Conservation (phyloP, 1,140 invertebrate genomes). For the Lamellibrachia luymesi region DNA sequence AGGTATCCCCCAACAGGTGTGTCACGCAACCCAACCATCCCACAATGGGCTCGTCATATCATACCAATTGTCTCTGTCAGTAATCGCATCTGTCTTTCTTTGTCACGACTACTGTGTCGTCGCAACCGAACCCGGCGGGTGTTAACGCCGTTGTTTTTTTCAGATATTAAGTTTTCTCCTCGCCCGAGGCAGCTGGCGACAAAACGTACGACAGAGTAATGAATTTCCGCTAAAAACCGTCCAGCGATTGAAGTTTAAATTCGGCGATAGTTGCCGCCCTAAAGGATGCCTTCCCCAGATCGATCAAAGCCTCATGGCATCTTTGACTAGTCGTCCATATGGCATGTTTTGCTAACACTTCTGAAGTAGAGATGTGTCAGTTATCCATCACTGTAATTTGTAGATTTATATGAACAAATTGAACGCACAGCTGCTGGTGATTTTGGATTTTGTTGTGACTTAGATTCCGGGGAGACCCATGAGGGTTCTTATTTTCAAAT, state of each 20-base stretch:
- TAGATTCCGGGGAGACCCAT: background rate
- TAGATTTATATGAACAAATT: background rate
- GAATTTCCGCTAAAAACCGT: background rate
- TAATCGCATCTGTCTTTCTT: background rate
- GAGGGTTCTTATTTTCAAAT: background rate
- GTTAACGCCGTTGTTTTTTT: background rate
- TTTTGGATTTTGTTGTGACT: background rate
- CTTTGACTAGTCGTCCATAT: background rate
- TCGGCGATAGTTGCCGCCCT: background rate
- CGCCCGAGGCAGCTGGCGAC: background rate
- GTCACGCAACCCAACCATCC: background rate
- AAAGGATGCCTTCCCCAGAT: background rate
- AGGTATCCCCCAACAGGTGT: background rate
- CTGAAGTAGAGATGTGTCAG: background rate
- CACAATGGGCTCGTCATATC: background rate
- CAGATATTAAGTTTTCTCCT: background rate
- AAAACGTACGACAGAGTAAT: background rate
- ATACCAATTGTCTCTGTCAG: background rate
- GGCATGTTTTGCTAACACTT: background rate
- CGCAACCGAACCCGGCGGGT: background rate
- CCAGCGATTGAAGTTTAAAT: background rate
- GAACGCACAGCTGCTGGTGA: background rate
- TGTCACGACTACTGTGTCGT: background rate
- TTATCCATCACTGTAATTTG: background rate
- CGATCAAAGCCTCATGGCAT: background rate